A percentile compares a stretch with the other conserved stretches of the same genome.
These are phyloP conservation scores for Tortricodes alternella DNA, from an alignment of 2,888 invertebrate genomes.

Conservation along the genomic window DNA sequence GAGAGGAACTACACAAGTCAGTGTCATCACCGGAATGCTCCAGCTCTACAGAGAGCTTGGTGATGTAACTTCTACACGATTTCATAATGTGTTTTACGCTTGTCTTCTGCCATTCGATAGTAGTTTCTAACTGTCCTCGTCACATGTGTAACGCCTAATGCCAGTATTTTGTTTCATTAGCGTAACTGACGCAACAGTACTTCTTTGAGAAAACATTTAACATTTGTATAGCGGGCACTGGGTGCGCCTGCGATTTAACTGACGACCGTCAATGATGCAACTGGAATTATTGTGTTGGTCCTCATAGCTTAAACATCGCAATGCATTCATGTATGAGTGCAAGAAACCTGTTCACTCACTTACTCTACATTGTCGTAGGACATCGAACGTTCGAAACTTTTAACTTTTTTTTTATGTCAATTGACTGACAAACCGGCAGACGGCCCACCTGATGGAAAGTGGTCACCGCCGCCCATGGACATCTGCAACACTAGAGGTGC, in stretches of 20 bases:
- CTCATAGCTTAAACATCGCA: too few species aligned
- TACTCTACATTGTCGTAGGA: too few species aligned
- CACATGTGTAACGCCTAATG: constrained; percentile 34
- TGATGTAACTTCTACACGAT: constrained; percentile 16
- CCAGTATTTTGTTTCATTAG: constrained; percentile 36
- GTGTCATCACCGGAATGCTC: constrained; percentile 1
- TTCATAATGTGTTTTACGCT: constrained; percentile 20
- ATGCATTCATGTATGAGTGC: constrained; percentile 1
- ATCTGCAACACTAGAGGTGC: too few species aligned
- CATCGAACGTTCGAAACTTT: too few species aligned
- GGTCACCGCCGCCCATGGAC: too few species aligned
- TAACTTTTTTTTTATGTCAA: too few species aligned
- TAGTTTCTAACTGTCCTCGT: constrained; percentile 24
- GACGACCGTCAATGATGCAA: constrained; percentile 39
- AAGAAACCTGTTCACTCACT: neutral
- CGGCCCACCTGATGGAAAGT: too few species aligned
- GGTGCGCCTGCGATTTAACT: constrained; percentile 35
- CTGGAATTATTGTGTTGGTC: constrained; percentile 19
- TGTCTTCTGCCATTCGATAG: constrained; percentile 11
- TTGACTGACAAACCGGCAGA: too few species aligned
- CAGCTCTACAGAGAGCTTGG: neutral
- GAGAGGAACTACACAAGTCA: constrained; percentile 4
- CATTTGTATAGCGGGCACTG: constrained; percentile 39
- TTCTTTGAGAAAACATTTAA: constrained; percentile 41
- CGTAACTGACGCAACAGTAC: constrained; percentile 43